phyloP scores from a whole-genome alignment of 1,140 invertebrate species.

The Drosophila trapezifrons region DNA sequence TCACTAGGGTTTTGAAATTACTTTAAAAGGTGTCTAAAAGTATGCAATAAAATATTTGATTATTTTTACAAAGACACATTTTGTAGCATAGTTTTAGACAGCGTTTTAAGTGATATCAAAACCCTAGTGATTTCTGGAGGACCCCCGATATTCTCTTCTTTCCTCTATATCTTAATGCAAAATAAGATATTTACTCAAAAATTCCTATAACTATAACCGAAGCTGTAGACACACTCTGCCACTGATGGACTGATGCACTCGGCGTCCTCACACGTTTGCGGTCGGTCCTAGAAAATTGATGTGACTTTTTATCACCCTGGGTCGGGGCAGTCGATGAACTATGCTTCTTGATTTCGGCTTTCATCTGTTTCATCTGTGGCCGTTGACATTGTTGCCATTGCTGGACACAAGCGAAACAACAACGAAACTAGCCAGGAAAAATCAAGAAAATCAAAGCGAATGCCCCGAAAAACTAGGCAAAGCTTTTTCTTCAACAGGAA shows the following conservation, averaged over 20 bases:
- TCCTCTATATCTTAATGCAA: no score
- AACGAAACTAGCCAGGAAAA: constrained; percentile 2
- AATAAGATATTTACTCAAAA: background rate
- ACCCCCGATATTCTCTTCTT: no score
- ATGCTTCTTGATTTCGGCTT: constrained; percentile 71
- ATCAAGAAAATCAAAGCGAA: constrained; percentile 4
- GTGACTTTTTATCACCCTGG: constrained; percentile 62
- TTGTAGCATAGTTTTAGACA: no score
- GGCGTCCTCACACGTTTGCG: constrained; percentile 70
- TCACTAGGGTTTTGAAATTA: no score
- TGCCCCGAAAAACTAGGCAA: constrained; percentile 17
- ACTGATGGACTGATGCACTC: constrained; percentile 52
- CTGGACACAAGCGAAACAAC: background rate
- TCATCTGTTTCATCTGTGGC: constrained; percentile 50
- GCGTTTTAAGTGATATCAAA: no score
- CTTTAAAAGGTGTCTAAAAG: no score
- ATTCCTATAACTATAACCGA: background rate
- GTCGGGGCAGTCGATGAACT: constrained; percentile 48
- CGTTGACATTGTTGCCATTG: constrained; percentile 41
- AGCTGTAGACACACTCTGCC: background rate
- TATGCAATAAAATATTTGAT: no score
- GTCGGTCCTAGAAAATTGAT: constrained; percentile 71
- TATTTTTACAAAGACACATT: no score
- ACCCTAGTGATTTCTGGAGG: no score
- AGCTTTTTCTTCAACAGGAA: background rate